These are phyloP conservation scores for Mycogona germanica DNA, from an alignment of 2,888 invertebrate genomes.

Conservation along the genomic window DNA sequence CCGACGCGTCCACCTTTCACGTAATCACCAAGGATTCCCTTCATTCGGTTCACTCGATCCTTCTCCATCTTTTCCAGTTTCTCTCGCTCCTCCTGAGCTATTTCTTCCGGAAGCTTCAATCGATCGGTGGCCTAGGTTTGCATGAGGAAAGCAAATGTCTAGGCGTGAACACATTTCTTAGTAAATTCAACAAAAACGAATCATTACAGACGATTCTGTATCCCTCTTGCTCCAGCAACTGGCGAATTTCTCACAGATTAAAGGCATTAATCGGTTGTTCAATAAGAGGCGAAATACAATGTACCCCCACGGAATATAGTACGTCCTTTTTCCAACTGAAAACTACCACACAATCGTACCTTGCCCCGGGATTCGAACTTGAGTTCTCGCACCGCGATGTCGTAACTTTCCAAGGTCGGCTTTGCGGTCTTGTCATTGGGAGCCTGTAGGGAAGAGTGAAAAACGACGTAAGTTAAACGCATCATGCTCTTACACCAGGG, in stretches of 20 bases:
- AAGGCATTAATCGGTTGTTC: background rate
- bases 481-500: too few species aligned
- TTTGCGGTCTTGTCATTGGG: background rate
- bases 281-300: background rate
- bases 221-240: too few species aligned
- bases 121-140: conserved; percentile 55
- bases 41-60: conserved; percentile 67
- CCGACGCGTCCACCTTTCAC: conserved; percentile 15
- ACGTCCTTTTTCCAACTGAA: background rate
- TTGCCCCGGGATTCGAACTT: conserved; percentile 50
- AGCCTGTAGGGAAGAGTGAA: background rate
- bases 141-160: too few species aligned
- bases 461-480: too few species aligned
- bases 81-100: conserved; percentile 63
- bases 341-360: conserved; percentile 22
- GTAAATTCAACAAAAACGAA: too few species aligned
- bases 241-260: too few species aligned
- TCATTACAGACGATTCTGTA: too few species aligned
- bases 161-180: too few species aligned
- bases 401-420: conserved; percentile 44
- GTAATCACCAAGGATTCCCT: conserved; percentile 39
- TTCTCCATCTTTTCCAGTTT: conserved; percentile 62
- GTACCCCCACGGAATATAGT: background rate
- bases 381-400: conserved; percentile 63
- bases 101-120: conserved; percentile 68